phyloP scores from a whole-genome alignment of 2,113 vertebrate genomes.

The Clarias gariepinus region DNA sequence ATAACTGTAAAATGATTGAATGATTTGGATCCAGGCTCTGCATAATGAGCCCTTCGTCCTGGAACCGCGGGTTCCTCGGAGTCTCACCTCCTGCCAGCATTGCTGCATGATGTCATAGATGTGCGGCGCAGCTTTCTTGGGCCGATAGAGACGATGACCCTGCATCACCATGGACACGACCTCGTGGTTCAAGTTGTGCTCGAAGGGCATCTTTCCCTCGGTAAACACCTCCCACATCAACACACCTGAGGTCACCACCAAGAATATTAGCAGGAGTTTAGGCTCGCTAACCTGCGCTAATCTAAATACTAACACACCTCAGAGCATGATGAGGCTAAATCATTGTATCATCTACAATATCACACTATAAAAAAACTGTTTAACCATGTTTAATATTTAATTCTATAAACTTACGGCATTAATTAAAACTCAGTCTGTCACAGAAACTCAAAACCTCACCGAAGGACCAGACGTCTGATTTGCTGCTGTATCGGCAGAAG shows the following conservation, averaged over 20 bases:
- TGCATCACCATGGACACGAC: slow-evolving; percentile 87
- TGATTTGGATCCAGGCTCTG: not conserved
- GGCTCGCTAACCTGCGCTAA: not conserved
- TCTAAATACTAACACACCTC: not conserved
- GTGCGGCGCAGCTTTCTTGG: slow-evolving; percentile 76
- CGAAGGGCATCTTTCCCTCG: slow-evolving; percentile 90
- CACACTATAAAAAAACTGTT: not conserved
- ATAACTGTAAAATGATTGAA: not conserved
- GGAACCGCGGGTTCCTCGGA: no score
- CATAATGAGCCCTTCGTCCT: not conserved
- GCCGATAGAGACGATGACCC: slow-evolving; percentile 85
- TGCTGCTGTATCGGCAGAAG: slow-evolving; percentile 93
- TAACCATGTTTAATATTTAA: not conserved
- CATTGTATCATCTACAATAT: not conserved
- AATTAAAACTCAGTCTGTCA: not conserved
- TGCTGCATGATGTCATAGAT: slow-evolving; percentile 86
- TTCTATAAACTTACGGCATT: not conserved
- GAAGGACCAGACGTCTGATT: slow-evolving; percentile 92
- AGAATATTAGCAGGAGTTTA: not conserved
- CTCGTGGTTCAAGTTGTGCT: slow-evolving; percentile 86
- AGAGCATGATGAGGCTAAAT: not conserved
- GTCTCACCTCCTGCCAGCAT: slow-evolving; percentile 88
- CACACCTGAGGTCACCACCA: slow-evolving; percentile 75
- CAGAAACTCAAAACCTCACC: slow-evolving; percentile 70
- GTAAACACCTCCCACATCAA: slow-evolving; percentile 96